A percentile compares a stretch with the other conserved stretches of the same genome.
phyloP scores from a whole-genome alignment of 2,888 invertebrate species.

The Amiota mariae region DNA sequence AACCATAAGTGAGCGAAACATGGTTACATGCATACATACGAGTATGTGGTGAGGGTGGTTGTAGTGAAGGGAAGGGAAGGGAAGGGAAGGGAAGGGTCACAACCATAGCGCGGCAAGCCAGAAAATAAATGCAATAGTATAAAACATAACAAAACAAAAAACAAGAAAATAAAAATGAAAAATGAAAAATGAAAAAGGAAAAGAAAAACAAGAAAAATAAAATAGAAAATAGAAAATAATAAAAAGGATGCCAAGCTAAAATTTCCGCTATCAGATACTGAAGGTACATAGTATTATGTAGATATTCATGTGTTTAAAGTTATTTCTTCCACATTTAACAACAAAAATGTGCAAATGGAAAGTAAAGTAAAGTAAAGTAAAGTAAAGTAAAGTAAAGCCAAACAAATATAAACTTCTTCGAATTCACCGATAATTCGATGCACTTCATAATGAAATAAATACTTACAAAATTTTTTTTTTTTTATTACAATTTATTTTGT shows the following conservation, averaged over 20 bases:
- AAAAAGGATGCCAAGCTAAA: background rate
- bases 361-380: too few relatives aligned
- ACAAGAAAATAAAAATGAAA: background rate
- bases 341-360: background rate
- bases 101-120: background rate
- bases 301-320: background rate
- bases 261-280: background rate
- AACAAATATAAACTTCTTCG: background rate
- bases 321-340: constrained; percentile 15
- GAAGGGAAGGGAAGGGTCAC: too few relatives aligned
- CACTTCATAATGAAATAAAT: too few relatives aligned
- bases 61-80: too few relatives aligned
- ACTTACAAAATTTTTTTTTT: too few relatives aligned
- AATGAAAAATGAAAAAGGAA: background rate
- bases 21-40: too few relatives aligned
- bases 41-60: too few relatives aligned
- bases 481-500: too few relatives aligned
- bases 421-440: too few relatives aligned
- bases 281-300: background rate
- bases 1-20: too few relatives aligned
- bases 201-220: background rate
- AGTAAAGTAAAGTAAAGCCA: background rate
- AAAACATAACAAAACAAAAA: background rate
- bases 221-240: background rate
- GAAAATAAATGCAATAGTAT: too few relatives aligned